Conservation (phyloP, 1,140 invertebrate genomes). For the Colletes gigas region DNA sequence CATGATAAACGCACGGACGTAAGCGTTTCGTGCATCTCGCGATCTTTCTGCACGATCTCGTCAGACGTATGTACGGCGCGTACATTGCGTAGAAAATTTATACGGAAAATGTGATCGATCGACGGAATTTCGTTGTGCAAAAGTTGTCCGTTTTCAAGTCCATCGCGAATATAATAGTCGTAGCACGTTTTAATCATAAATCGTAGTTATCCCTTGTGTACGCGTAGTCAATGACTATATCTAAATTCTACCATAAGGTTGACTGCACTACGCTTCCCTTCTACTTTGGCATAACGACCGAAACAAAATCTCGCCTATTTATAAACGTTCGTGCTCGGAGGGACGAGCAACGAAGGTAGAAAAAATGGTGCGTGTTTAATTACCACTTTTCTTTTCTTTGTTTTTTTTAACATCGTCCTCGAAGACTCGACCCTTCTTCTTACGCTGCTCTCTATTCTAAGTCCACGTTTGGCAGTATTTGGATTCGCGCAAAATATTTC, state of each 20-base stretch:
- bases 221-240: constrained; percentile 24
- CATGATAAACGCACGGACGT: neutral
- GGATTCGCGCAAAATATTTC: constrained; percentile 46
- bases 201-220: neutral
- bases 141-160: too few species aligned
- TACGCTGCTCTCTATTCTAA: constrained; percentile 38
- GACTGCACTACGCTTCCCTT: constrained; percentile 45
- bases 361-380: constrained; percentile 26
- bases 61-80: neutral
- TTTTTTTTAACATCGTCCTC: neutral
- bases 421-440: constrained; percentile 3
- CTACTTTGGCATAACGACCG: constrained; percentile 50
- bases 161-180: neutral
- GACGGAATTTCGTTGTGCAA: neutral
- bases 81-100: constrained; percentile 9
- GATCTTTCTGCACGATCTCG: neutral
- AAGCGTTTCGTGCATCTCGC: neutral
- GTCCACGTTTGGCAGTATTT: constrained; percentile 50
- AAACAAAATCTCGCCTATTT: constrained; percentile 45
- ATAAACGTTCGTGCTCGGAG: neutral
- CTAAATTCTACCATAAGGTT: constrained; percentile 25
- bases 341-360: neutral
- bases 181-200: constrained; percentile 3
- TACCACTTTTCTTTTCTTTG: neutral
- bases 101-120: neutral